phyloP scores from a whole-genome alignment of 2,113 vertebrate genomes.

The Tursiops truncatus region DNA sequence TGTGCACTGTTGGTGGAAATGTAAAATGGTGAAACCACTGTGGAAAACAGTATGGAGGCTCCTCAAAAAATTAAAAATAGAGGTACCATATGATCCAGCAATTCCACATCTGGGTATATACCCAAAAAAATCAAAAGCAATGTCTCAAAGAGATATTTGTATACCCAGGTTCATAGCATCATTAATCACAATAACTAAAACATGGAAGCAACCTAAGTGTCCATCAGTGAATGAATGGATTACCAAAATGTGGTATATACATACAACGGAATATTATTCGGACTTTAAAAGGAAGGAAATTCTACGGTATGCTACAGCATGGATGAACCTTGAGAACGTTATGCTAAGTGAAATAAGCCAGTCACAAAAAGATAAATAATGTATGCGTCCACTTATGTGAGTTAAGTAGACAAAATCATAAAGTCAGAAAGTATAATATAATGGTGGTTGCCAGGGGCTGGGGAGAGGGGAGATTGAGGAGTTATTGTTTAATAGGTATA shows the following conservation, averaged over 20 bases:
- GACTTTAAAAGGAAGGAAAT: not conserved
- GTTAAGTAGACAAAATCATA: not conserved
- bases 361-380: not conserved
- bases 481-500: no score
- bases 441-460: no score
- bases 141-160: not conserved
- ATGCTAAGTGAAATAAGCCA: not conserved
- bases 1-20: not conserved
- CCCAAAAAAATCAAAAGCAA: not conserved
- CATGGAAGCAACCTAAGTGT: not conserved
- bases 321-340: not conserved
- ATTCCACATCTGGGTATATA: not conserved
- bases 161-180: not conserved
- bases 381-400: not conserved
- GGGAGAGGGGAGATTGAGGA: no score
- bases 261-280: not conserved
- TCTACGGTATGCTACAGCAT: no score
- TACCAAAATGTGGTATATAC: not conserved
- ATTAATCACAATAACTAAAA: not conserved
- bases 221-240: not conserved
- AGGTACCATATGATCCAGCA: not conserved
- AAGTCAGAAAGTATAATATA: not conserved
- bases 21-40: no score
- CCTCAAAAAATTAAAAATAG: not conserved
- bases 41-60: not conserved